Conservation (phyloP, 2,113 vertebrate species). For the Sinosuthora webbiana region DNA sequence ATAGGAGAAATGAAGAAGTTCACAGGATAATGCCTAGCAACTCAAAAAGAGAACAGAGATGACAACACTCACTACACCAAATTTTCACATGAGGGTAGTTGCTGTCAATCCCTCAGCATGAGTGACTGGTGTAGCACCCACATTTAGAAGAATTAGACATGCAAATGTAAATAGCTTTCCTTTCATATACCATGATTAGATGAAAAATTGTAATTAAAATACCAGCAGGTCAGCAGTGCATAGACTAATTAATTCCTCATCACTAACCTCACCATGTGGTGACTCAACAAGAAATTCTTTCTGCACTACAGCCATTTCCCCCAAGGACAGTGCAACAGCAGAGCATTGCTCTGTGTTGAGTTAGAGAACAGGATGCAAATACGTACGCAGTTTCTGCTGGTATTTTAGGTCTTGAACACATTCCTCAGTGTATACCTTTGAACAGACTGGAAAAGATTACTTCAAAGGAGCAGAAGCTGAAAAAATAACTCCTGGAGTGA, state of each 20-base stretch:
- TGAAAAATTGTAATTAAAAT: neutral
- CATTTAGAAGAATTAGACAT: slow-evolving; percentile 1
- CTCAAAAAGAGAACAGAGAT: neutral
- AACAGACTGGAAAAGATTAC: neutral
- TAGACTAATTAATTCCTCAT: neutral
- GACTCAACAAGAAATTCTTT: neutral
- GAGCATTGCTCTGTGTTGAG: neutral
- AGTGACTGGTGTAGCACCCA: neutral
- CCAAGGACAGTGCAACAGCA: neutral
- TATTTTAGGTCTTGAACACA: neutral
- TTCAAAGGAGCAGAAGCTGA: neutral
- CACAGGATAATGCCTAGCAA: neutral
- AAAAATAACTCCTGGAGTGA: neutral
- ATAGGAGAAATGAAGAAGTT: neutral
- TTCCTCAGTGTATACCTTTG: neutral
- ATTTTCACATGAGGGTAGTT: neutral
- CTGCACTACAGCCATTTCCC: neutral
- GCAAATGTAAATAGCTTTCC: neutral
- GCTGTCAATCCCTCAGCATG: neutral
- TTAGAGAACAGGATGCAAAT: neutral
- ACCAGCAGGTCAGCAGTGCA: neutral
- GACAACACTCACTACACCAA: neutral
- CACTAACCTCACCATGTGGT: neutral
- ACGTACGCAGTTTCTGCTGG: neutral
- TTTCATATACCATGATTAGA: neutral